Conservation (phyloP, 1,140 invertebrate species). For the Bombus soroeensis region DNA sequence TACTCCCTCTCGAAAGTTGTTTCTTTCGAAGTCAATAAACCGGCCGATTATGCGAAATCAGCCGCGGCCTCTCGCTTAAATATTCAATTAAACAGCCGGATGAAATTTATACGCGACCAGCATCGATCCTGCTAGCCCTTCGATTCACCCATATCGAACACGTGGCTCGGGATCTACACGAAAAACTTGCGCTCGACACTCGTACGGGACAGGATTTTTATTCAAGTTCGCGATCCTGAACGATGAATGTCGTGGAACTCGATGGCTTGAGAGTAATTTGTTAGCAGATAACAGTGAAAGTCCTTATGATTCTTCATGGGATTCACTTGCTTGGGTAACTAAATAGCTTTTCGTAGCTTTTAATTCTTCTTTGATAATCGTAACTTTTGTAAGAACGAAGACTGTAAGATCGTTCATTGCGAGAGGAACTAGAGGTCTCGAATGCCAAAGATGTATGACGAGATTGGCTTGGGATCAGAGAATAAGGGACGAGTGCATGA, state of each 20-base stretch:
- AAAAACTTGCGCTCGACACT: background rate
- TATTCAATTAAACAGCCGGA: conserved; percentile 51
- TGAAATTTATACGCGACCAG: conserved; percentile 41
- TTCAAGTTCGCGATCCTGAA: background rate
- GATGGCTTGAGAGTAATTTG: too few relatives aligned
- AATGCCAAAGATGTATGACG: too few relatives aligned
- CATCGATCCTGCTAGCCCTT: background rate
- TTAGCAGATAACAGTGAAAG: too few relatives aligned
- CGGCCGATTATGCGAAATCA: conserved; percentile 54
- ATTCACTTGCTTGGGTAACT: too few relatives aligned
- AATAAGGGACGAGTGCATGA: too few relatives aligned
- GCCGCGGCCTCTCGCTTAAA: conserved; percentile 18
- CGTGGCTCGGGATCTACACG: background rate
- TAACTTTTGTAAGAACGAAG: too few relatives aligned
- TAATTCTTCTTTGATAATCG: too few relatives aligned
- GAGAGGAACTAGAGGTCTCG: too few relatives aligned
- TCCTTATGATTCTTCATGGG: too few relatives aligned
- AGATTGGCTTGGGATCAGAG: too few relatives aligned
- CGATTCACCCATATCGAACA: background rate
- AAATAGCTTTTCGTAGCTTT: too few relatives aligned
- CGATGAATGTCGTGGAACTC: background rate
- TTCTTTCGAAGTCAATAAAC: conserved; percentile 49
- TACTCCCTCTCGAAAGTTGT: conserved; percentile 17
- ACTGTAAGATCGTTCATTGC: too few relatives aligned
- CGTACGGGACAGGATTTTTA: background rate